phyloP scores from a whole-genome alignment of 2,888 invertebrate species.

The Halocaridina rubra region DNA sequence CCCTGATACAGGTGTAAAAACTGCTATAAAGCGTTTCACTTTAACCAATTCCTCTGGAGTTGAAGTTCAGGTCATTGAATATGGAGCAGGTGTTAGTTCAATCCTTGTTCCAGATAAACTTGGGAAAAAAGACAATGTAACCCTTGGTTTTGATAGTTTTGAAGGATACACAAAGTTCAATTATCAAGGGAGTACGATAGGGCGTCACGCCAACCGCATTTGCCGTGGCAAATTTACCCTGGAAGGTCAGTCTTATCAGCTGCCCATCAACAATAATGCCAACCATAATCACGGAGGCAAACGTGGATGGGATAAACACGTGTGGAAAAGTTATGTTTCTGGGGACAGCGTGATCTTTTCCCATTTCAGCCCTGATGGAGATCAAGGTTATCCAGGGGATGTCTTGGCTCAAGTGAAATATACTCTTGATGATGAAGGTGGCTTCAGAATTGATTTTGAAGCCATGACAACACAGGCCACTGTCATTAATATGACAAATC shows the following conservation, averaged over 20 bases:
- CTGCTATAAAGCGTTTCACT: conserved; percentile 30
- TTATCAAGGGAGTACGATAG: conserved; percentile 89
- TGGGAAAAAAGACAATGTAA: conserved; percentile 45
- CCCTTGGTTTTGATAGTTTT: conserved; percentile 52
- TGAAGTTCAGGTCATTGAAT: conserved; percentile 47
- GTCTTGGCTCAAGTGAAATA: conserved; percentile 74
- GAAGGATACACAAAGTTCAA: conserved; percentile 42
- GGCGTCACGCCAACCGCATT: conserved; percentile 87
- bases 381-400: conserved; percentile 91
- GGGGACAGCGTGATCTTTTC: conserved; percentile 78
- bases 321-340: conserved; percentile 77
- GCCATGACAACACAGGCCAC: conserved; percentile 84
- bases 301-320: conserved; percentile 84
- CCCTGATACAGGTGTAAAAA: conserved; percentile 27
- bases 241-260: conserved; percentile 76
- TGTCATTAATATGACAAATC: conserved; percentile 86
- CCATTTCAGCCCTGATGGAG: conserved; percentile 81
- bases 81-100: conserved; percentile 50
- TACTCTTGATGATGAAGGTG: conserved; percentile 65
- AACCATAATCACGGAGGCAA: conserved; percentile 86
- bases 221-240: conserved; percentile 78
- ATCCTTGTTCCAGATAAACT: conserved; percentile 41
- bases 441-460: conserved; percentile 79
- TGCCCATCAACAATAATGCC: conserved; percentile 79
- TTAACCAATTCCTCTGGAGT: conserved; percentile 28